Evolutionary conservation across 2,888 invertebrate species (phyloP).

Genomic region (Suillia variegata): DNA sequence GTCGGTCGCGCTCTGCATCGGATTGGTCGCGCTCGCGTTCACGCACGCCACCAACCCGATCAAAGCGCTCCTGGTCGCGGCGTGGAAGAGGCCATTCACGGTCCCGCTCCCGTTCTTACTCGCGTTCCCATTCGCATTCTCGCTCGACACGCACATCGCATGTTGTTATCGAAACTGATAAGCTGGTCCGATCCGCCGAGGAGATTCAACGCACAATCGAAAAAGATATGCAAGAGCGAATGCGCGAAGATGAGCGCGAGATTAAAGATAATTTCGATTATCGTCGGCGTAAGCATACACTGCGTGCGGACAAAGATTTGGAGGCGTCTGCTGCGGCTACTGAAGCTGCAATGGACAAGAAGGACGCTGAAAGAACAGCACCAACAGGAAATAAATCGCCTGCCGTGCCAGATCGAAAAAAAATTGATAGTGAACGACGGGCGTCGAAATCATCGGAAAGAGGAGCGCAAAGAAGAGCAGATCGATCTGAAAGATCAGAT

Average conservation of each 20-base stretch:
- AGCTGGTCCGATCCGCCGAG: constrained; percentile 53
- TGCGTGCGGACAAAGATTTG: not conserved
- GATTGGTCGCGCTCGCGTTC: constrained; percentile 49
- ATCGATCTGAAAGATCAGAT: no score
- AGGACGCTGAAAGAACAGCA: not conserved
- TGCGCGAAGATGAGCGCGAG: constrained; percentile 48
- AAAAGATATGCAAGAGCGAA: constrained; percentile 50
- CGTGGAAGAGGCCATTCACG: constrained; percentile 31
- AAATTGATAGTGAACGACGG: not conserved
- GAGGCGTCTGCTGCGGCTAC: not conserved
- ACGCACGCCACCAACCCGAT: constrained; percentile 30
- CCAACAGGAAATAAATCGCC: not conserved
- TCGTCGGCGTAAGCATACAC: constrained; percentile 32
- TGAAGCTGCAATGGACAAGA: no score
- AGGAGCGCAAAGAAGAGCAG: no score
- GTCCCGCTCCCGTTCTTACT: not conserved
- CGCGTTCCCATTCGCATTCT: not conserved
- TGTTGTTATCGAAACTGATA: constrained; percentile 49
- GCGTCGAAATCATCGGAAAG: no score
- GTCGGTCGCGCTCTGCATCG: constrained; percentile 51
- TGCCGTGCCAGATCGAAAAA: no score
- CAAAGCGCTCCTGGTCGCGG: constrained; percentile 37
- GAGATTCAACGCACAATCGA: constrained; percentile 54
- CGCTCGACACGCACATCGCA: constrained; percentile 27
- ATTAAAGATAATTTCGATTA: constrained; percentile 43